Conservation (phyloP, 2,113 vertebrate species). For the Callorhinus ursinus region DNA sequence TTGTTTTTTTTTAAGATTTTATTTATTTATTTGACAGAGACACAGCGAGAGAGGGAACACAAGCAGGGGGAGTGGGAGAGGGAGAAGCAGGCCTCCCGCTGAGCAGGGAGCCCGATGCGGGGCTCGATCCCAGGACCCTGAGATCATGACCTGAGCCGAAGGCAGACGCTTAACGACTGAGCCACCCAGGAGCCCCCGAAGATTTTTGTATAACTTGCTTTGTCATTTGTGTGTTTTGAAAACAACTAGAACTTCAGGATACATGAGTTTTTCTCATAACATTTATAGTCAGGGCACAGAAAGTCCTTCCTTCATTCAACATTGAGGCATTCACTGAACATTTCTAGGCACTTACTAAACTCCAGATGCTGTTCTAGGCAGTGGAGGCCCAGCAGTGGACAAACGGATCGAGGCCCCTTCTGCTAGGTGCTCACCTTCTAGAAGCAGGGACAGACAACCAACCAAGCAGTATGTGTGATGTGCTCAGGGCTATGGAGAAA, state of each 20-base stretch:
- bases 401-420: background rate
- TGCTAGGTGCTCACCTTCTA: background rate
- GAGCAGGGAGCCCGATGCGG: no score
- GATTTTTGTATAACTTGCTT: background rate
- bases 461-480: background rate
- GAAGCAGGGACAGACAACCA: background rate
- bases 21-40: no score
- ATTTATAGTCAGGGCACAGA: background rate
- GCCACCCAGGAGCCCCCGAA: background rate
- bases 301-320: background rate
- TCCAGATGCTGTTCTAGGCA: background rate
- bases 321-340: background rate
- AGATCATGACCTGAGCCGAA: no score
- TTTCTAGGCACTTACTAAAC: background rate
- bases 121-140: no score
- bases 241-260: background rate
- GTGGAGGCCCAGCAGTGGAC: background rate
- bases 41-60: no score
- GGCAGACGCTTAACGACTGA: no score
- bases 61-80: no score
- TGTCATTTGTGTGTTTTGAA: conserved; percentile 34
- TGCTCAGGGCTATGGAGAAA: background rate
- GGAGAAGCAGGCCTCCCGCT: no score
- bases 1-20: background rate
- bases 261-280: background rate